A percentile compares a stretch with the other conserved stretches of the same genome.
phyloP scores from a whole-genome alignment of 2,888 invertebrate species.

The Automeris io region DNA sequence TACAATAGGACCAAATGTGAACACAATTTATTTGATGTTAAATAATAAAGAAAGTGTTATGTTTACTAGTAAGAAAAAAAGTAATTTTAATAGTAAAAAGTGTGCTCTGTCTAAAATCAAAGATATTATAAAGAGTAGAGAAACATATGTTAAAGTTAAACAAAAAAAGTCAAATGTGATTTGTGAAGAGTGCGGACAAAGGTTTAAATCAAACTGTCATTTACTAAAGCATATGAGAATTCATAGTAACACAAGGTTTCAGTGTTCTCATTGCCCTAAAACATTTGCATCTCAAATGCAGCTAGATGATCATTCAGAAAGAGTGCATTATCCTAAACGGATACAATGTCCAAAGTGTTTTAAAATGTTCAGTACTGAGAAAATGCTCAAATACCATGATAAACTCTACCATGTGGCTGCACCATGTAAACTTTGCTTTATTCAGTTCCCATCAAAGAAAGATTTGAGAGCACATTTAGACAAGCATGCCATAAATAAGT shows the following conservation, averaged over 20 bases:
- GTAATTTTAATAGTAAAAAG: constrained; percentile 28
- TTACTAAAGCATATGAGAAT: constrained; percentile 38
- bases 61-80: constrained; percentile 37
- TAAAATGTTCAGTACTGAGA: constrained; percentile 49
- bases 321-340: constrained; percentile 49
- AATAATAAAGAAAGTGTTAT: constrained; percentile 35
- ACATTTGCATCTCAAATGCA: constrained; percentile 31
- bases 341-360: constrained; percentile 43
- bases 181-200: constrained; percentile 46
- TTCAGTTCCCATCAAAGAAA: constrained; percentile 45
- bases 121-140: constrained; percentile 32
- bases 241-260: constrained; percentile 30
- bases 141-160: constrained; percentile 27
- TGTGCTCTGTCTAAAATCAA: constrained; percentile 37
- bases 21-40: constrained; percentile 38
- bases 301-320: constrained; percentile 39
- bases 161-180: constrained; percentile 20
- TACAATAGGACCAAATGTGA: constrained; percentile 22
- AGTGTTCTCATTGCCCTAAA: constrained; percentile 47
- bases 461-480: constrained; percentile 42
- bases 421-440: constrained; percentile 45
- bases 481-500: constrained; percentile 44
- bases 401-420: constrained; percentile 39
- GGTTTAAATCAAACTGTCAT: constrained; percentile 27
- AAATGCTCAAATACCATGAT: constrained; percentile 42